Percentiles rank a stretch among this genome's conserved stretches.
phyloP scores from a whole-genome alignment of 2,888 invertebrate species.

The Arge pagana region DNA sequence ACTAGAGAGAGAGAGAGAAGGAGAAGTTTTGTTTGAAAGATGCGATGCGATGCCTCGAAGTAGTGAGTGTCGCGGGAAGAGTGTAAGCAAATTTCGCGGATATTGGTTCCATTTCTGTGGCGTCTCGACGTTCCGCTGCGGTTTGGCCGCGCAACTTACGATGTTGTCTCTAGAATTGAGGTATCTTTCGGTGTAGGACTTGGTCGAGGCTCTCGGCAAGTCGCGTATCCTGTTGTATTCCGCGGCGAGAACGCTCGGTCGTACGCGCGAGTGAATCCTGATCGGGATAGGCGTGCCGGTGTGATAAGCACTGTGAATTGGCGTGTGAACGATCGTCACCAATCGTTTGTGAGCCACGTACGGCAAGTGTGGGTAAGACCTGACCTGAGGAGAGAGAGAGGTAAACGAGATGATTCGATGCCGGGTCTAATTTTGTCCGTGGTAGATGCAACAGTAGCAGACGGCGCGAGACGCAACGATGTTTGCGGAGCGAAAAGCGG shows the following conservation, averaged over 20 bases:
- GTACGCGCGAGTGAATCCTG: slow-evolving; percentile 51
- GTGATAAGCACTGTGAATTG: slow-evolving; percentile 51
- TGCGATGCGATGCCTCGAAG: no score
- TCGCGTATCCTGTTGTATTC: slow-evolving; percentile 56
- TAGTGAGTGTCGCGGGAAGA: no score
- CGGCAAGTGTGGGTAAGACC: slow-evolving; percentile 52
- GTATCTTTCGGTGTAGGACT: slow-evolving; percentile 71
- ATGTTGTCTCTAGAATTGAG: slow-evolving; percentile 77
- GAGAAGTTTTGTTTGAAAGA: no score
- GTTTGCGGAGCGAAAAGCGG: no score
- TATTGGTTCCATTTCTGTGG: no score
- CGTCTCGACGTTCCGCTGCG: no score
- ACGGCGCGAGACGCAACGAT: no score
- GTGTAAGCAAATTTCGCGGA: no score
- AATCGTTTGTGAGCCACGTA: slow-evolving; percentile 58
- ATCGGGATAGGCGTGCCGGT: slow-evolving; percentile 49
- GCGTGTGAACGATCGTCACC: slow-evolving; percentile 52
- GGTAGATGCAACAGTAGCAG: no score
- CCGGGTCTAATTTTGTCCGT: no score
- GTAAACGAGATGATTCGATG: no score
- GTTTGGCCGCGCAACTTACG: slow-evolving; percentile 55
- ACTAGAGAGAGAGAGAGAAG: no score
- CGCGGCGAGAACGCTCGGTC: slow-evolving; percentile 53
- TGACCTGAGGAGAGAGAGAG: slow-evolving; percentile 45
- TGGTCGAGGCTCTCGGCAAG: slow-evolving; percentile 46